Evolutionary conservation across 2,113 vertebrate genomes (phyloP).

Genomic region (Carollia perspicillata): DNA sequence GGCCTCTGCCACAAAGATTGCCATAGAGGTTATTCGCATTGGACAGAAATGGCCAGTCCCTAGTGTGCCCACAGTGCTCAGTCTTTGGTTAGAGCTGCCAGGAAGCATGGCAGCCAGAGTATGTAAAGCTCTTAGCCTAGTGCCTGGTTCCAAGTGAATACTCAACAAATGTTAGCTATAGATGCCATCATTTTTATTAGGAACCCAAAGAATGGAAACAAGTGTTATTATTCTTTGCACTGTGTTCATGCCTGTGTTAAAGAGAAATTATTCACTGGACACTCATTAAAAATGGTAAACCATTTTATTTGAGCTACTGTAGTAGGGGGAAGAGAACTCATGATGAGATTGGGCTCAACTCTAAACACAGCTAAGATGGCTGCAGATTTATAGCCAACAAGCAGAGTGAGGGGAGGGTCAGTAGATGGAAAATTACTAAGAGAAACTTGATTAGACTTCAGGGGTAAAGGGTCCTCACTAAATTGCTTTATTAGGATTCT

Average conservation of each 20-base stretch:
- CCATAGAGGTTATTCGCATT: neutral
- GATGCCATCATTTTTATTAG: neutral
- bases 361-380: neutral
- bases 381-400: neutral
- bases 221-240: neutral
- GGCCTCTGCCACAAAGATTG: neutral
- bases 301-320: constrained; percentile 2
- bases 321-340: neutral
- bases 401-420: neutral
- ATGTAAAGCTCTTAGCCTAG: neutral
- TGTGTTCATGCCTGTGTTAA: neutral
- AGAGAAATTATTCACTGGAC: neutral
- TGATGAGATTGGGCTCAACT: neutral
- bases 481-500: neutral
- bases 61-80: no score
- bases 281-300: neutral
- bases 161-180: neutral
- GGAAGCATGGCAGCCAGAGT: neutral
- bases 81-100: neutral
- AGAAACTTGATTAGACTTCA: neutral
- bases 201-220: constrained; percentile 18
- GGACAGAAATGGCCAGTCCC: neutral
- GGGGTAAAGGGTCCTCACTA: neutral
- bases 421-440: neutral
- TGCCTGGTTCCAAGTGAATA: neutral